Base-by-base conservation (phyloP, 1,140 invertebrate species). In the Polyergus mexicanus region DNA sequence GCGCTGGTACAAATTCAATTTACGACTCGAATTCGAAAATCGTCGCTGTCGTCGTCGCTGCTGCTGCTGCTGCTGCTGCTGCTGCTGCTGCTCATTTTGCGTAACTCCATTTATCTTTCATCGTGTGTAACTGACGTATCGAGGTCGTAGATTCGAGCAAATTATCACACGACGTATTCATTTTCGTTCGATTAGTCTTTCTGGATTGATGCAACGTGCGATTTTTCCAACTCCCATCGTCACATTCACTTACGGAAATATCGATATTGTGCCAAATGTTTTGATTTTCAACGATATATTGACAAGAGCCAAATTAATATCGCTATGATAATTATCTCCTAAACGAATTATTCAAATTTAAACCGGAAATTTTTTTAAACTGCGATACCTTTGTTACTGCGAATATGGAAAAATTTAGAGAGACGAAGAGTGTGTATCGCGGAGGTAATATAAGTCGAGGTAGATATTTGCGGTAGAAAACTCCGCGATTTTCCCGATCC, bases 81-180 rank as follows among this genome's bases (percentile, higher is more conserved):
- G n/a, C n/a, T n/a, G 69, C 60, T 63, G 62, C 78, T 72, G 78
- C 68, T 83, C 78, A 83, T 83, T 51, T 51, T 74, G 54, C 78
- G 62, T 83, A 83, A 83, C 62, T 44, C 68, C 68, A 83, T 83
- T 83, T 83, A 68, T 69, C 78, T 83, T 83, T 83, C 78, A 74
- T 74, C 68, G 78, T 41, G 78, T 83, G 78, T 83, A 83, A 74
- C 78, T 83, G 78, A 83, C 78, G 25, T 83, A 83, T 83, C 78
- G 78, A 8, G 78, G 56, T 83, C 78, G 78, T 83, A n/a, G 78
- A 72, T 83, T 83, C 78, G 38, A 83, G 63, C 69, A 69, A 69
- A 83, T 83, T 83, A 83, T 44, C 35, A 54, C 54, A 28, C 41
- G 78, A 47, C 54, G 68, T 83, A 74, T 83, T 72, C 72, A 83